phyloP scores from a whole-genome alignment of 2,888 invertebrate species.

The Pecten maximus region DNA sequence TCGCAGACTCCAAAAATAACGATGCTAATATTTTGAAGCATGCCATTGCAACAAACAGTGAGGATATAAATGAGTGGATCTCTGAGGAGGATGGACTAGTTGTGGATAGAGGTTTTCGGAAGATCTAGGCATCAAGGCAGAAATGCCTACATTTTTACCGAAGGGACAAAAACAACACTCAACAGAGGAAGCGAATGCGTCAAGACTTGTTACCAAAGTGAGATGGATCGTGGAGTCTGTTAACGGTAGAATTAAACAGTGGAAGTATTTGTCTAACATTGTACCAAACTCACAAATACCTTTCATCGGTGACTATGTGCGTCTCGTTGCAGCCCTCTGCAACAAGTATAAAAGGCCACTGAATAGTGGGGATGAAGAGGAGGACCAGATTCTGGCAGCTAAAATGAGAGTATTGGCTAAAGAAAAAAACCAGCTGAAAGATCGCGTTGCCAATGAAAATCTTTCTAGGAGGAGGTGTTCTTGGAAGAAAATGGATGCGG shows the following conservation, averaged over 20 bases:
- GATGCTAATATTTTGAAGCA: slow-evolving; percentile 51
- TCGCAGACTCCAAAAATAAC: slow-evolving; percentile 49
- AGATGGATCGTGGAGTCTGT: no score
- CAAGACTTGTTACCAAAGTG: no score
- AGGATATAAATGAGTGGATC: slow-evolving; percentile 42
- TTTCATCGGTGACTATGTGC: slow-evolving; percentile 41
- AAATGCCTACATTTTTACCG: slow-evolving; percentile 48
- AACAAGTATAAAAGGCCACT: slow-evolving; percentile 43
- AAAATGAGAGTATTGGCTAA: no score
- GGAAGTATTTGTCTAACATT: no score
- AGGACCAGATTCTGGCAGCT: no score
- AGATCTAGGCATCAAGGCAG: slow-evolving; percentile 42
- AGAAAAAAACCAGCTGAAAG: no score
- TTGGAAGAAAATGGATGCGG: slow-evolving; percentile 38
- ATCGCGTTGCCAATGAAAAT: no score
- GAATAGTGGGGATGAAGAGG: no score
- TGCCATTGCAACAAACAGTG: slow-evolving; percentile 36
- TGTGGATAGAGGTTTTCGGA: slow-evolving; percentile 51
- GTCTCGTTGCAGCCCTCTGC: slow-evolving; percentile 42
- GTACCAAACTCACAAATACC: slow-evolving; percentile 50
- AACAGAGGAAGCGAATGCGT: slow-evolving; percentile 45
- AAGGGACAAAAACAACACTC: slow-evolving; percentile 51
- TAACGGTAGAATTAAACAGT: no score
- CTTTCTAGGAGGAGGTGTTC: no score
- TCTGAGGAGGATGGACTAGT: slow-evolving; percentile 42